Evolutionary conservation across 2,888 invertebrate species (phyloP), one percentile per base, ranked within the genome.

Genomic region (Iphiclides podalirius): DNA sequence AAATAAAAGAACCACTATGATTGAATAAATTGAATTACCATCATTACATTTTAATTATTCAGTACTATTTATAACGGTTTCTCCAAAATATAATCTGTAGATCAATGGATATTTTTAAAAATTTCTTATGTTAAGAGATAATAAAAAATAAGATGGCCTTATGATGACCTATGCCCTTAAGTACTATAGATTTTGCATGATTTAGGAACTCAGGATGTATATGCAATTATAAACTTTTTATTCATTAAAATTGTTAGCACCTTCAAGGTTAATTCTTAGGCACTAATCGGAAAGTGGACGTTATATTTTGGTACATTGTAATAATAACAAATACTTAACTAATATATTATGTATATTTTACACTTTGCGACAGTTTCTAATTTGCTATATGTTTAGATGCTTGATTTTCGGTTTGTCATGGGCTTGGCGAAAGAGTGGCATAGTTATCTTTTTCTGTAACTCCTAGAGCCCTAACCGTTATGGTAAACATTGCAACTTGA

Each of bases 381-480:
- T 16, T 41, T 1, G 12, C 12, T 44, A 37, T 9, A 20, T 28
- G 7, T n/a, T 15, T 40, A 28, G 28, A 28, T 36, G 16, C 35
- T 23, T 38, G 0, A 28, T 8, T 28, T 12, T 39, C 7, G 20
- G 9, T 7, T 20, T 33, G 20, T 46, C 20, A 43, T 38, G 33
- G 17, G 28, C 7, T 16, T 17, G 1, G 17, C 20, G 6, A 3
- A 1, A 3, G 38, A 38, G 1, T n/a, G 13, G 26, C 1, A 20
- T 20, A 20, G 20, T 8, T 26, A 26, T 26, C 8, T 26, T 8
- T 26, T 26, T 26, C 9, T 6, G 26, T 35, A 28, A 8, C 28
- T 28, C 20, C 38, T 20, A 33, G 20, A 38, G n/a, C 36, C 37
- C 4, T 31, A 14, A 38, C 31, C 17, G 23, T 34, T 20, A 17